Base-by-base conservation (phyloP, 2,113 vertebrate genomes). In the Ornithorhynchus anatinus region DNA sequence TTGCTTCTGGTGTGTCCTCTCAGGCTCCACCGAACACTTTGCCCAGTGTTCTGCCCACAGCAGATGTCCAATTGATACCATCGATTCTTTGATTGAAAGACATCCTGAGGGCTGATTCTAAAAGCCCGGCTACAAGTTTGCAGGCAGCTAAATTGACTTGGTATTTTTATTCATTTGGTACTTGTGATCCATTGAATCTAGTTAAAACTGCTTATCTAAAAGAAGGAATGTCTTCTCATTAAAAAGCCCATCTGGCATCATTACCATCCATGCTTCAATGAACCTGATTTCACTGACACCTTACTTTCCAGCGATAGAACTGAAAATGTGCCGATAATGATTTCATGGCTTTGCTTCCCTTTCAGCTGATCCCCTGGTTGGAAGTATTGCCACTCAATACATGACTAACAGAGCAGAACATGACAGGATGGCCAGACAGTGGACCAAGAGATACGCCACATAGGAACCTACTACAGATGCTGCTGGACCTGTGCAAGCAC, bases 341-440 rank as follows among this genome's bases (percentile, higher is more conserved):
- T 83, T 72, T 82, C 59, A 80, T 0, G 1, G 27, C 78, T 67
- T 89, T 88, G 80, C 77, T 93, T 91, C 71, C 82, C 80, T 94
- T 92, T 6, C 93, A 98, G 97, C 96, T 59, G 97, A 98, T 81
- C 97, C 97, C 62, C 93, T 98, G 88, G 97, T 98, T 83, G 97
- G 97, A 90, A 98, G 96, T 88, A 98, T 98, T 65, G 97, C 97
- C 87, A 97, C 96, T 56, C 97, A 98, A 91, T 98, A 98, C 84
- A 97, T 95, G 91, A 96, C 95, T 63, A 98, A 98, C 96, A 96
- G 96, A 95, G 96, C 93, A 20, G 97, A 98, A 85, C 97, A 98
- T 69, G 97, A 98, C 93, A 94, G 96, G 86, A 98, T 96, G 93
- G 96, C 97, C 93, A 94, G 96, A 95, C 97, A 98, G 92, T 98